Evolutionary conservation across 2,888 invertebrate species (phyloP), one percentile per base, ranked within the genome.

Genomic region (Tethea ocularis): DNA sequence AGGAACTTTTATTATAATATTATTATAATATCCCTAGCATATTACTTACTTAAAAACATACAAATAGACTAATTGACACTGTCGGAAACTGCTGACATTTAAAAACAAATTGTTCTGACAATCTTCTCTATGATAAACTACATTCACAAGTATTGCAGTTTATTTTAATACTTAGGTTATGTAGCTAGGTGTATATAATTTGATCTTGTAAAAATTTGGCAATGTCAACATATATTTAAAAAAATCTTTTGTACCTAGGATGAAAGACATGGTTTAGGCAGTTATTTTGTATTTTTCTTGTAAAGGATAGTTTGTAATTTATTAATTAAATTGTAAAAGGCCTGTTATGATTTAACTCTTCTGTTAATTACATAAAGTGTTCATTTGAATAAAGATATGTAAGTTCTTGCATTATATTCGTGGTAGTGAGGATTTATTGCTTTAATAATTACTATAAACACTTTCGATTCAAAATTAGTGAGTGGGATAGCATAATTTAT

Each of bases 161-260:
- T 20, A 41, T 17, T 17, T 41, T 17, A 15, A 11, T 17, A 10
- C 2, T 46, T 20, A 46, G 46, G 20, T 1, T 20, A 46, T 20
- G 46, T 46, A 46, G 46, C 10, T 46, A 46, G 46, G 46, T 46
- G 46, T 41, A 41, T 41, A 41, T 17, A 41, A n/a, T 41, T 41
- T 41, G 41, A 41, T 41, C 17, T 41, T 15, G 15, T 46, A 6
- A 41, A 41, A 41, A 41, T 41, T 41, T 41, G 17, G 41, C 7
- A n/a, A 1, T 41, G 6, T 41, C 46, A 0, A 10, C n/a, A 20
- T 20, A 20, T 20, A 17, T 17, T 2, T 20, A 2, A 10, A 5
- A 2, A 1, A 15, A 1, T 33, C 2, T 15, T 15, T 15, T 41
- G 17, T 17, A 17, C 17, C 7, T 17, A 41, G 17, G 10, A 20